Conservation (phyloP, 2,797 vertebrate genomes). For the Enteromius anoplus region DNA sequence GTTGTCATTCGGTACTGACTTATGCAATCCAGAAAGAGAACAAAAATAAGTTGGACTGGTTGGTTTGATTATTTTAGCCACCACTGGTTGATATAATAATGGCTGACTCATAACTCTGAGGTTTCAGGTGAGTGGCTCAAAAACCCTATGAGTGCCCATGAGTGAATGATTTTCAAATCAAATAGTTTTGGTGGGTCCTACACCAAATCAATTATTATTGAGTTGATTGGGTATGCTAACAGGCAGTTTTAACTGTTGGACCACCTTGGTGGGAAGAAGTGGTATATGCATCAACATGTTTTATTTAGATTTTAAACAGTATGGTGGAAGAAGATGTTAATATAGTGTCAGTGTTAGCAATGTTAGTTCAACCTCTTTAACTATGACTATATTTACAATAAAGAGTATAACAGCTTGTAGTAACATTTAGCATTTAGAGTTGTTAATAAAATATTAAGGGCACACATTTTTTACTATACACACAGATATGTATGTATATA, state of each 20-base stretch:
- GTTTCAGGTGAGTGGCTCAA: neutral
- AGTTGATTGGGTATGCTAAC: neutral
- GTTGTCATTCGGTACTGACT: slow-evolving; percentile 49
- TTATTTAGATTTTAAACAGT: neutral
- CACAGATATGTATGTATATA: too few species aligned
- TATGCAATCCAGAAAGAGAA: neutral
- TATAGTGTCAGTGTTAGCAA: neutral
- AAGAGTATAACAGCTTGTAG: neutral
- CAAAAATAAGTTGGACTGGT: slow-evolving; percentile 19
- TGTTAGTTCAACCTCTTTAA: neutral
- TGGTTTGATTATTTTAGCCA: neutral
- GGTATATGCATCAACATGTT: neutral
- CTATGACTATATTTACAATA: neutral
- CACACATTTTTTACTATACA: neutral
- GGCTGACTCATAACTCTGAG: too few species aligned
- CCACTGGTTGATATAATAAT: neutral
- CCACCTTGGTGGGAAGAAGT: neutral
- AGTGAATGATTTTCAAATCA: neutral
- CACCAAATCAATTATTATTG: neutral
- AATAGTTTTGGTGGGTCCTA: neutral
- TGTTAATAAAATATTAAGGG: neutral
- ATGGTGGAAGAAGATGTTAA: neutral
- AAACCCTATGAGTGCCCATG: neutral
- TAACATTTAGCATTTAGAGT: neutral
- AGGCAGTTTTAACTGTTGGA: neutral